These are phyloP conservation scores for Lasioglossum pauxillum DNA, from an alignment of 2,888 invertebrate species.

Conservation along the genomic window DNA sequence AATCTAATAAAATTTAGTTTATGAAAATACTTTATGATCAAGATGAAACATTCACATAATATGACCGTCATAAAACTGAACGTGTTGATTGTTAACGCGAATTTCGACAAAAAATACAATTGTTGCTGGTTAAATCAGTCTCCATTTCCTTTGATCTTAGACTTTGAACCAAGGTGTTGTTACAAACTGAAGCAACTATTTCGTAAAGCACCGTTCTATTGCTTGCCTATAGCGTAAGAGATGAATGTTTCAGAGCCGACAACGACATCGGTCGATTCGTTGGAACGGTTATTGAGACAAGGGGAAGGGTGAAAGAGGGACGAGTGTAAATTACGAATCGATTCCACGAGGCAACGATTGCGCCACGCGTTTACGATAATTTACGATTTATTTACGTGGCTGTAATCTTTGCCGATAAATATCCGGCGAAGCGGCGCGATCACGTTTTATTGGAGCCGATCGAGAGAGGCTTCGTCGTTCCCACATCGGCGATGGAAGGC, in stretches of 20 bases:
- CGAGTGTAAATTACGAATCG: conserved; percentile 39
- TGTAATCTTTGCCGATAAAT: conserved; percentile 46
- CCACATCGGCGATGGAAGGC: conserved; percentile 40
- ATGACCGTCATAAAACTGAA: no score
- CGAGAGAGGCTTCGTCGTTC: conserved; percentile 26
- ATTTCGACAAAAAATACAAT: not conserved
- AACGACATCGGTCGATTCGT: not conserved
- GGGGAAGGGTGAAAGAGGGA: not conserved
- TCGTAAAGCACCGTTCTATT: not conserved
- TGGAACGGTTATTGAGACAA: not conserved
- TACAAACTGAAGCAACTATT: not conserved
- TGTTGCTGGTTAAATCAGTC: not conserved
- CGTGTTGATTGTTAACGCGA: not conserved
- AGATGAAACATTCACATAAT: no score
- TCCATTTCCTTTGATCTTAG: not conserved
- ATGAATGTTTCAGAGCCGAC: not conserved
- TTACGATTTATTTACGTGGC: conserved; percentile 50
- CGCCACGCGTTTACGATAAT: conserved; percentile 48
- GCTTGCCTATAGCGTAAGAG: not conserved
- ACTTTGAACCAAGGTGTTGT: not conserved
- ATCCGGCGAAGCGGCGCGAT: conserved; percentile 27
- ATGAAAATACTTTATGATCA: no score
- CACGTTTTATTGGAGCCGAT: conserved; percentile 39
- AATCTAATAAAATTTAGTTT: no score
- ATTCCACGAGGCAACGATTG: conserved; percentile 38